Percentiles rank a stretch among this genome's conserved stretches.
These are phyloP conservation scores for Limanda limanda DNA, from an alignment of 2,113 vertebrate species.

Conservation along the genomic window DNA sequence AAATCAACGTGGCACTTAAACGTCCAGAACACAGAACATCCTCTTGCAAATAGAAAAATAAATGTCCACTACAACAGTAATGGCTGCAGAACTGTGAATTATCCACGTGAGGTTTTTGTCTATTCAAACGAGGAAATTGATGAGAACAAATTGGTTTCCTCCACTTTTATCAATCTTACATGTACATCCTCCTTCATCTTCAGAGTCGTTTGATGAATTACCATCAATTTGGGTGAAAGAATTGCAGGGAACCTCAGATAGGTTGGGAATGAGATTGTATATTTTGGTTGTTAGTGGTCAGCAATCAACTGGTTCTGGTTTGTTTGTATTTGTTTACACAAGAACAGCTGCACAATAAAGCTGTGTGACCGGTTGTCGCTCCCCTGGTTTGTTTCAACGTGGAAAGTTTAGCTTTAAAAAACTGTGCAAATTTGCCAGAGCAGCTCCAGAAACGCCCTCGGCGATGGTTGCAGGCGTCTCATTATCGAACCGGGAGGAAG, in stretches of 20 bases:
- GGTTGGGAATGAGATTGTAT: neutral
- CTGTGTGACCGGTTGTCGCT: neutral
- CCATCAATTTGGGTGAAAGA: neutral
- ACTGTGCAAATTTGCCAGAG: constrained; percentile 69
- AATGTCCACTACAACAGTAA: neutral
- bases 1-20: no score
- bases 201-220: neutral
- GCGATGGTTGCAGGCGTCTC: constrained; percentile 69
- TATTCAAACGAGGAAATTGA: neutral
- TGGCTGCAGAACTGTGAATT: neutral
- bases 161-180: neutral
- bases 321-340: neutral
- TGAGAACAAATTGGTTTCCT: neutral
- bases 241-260: neutral
- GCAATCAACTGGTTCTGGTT: no score
- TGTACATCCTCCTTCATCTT: neutral
- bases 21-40: no score
- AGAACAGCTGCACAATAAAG: neutral
- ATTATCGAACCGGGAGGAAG: constrained; percentile 63
- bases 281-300: neutral
- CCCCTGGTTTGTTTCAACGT: neutral
- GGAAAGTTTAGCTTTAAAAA: neutral
- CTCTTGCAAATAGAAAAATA: neutral
- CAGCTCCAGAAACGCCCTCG: constrained; percentile 53
- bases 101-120: neutral